Base-by-base conservation (phyloP, 2,888 invertebrate species). In the Lasioglossum vierecki region DNA sequence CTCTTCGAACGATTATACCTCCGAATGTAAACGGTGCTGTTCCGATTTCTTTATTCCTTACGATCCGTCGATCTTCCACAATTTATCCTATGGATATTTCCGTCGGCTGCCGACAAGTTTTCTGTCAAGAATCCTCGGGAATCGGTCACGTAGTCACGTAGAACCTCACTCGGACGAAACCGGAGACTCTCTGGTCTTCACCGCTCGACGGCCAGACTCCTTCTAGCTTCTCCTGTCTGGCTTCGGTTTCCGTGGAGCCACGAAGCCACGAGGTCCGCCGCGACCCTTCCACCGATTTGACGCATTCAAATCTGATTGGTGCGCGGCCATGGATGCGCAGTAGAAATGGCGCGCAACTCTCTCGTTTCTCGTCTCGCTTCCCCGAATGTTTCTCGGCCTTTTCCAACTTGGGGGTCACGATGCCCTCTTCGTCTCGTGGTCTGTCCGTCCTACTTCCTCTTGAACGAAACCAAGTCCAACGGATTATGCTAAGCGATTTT, bases 401-500 rank as follows among this genome's bases (percentile, higher is more conserved):
- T 30, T 85, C 8, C 46, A 22, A 26, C 76, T 18, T 8, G 39
- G 8, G 4, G 35, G 18, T 46, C 82, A 8, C 39, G 53, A 57
- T 60, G 22, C 63, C 22, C 41, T 44, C 46, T 39, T n/a, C 77
- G 71, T 76, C n/a, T 18, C 26, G 0, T n/a, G 53, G 26, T 60
- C 78, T 30, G 2, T 74, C 75, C 39, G 30, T 78, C 77, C 30
- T 82, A 30, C 68, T 46, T 44, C 79, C 76, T 53, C 53, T 35
- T 39, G 49, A 77, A 35, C 63, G 68, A 80, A 87, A 82, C 84
- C 1, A 26, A 63, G 82, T 83, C 92, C 93, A 94, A 94, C 94
- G 94, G 93, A 94, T 94, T 94, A 93, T 93, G 93, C 91, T 93
- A 93, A 93, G 92, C 92, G 90, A 93, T 92, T 90, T 92, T 79